Conservation (phyloP, 2,797 vertebrate species). For the Trematomus bernacchii region DNA sequence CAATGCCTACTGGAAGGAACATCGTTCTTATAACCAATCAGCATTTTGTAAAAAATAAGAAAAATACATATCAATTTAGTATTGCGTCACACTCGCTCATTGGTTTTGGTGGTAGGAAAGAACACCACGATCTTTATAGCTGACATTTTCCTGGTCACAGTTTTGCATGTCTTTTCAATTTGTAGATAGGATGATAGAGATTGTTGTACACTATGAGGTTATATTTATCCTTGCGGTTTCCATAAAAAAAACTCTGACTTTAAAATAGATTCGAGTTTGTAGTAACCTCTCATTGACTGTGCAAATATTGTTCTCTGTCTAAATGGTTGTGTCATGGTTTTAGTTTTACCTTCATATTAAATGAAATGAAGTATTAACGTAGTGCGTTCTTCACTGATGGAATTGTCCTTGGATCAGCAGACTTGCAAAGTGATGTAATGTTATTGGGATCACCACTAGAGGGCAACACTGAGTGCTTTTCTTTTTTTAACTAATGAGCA, state of each 20-base stretch:
- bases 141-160: not conserved
- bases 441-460: conserved; percentile 17
- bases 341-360: not conserved
- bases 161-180: not conserved
- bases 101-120: not conserved
- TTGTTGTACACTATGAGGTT: not conserved
- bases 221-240: not conserved
- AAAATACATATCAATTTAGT: not conserved
- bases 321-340: not conserved
- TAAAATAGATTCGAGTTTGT: not conserved
- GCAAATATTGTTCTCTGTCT: not conserved
- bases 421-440: conserved; percentile 41
- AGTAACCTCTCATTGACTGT: not conserved
- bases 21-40: not conserved
- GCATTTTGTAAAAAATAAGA: not conserved
- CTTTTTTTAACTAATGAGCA: not conserved
- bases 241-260: not conserved
- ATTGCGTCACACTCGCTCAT: not conserved
- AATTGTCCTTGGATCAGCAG: conserved; percentile 10
- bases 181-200: not conserved
- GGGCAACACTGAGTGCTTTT: conserved; percentile 31
- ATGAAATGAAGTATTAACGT: not conserved
- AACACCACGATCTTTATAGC: not conserved
- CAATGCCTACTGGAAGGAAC: not conserved
- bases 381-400: not conserved